Conservation (phyloP, 2,888 invertebrate species). For the Parnassius orleans region DNA sequence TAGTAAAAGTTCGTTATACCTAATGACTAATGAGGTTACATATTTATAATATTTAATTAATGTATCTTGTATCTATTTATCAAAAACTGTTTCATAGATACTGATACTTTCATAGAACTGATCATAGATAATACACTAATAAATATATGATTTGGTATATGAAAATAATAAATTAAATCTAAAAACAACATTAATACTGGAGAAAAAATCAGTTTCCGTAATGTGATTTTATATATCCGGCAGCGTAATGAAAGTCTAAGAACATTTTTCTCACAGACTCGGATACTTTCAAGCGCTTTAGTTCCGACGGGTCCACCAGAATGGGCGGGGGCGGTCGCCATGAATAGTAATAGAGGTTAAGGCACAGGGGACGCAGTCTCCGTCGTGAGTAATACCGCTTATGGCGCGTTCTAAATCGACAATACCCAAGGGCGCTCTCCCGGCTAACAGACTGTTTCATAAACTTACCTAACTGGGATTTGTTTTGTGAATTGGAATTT, state of each 20-base stretch:
- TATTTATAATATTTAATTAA: no score
- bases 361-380: slow-evolving; percentile 52
- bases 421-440: slow-evolving; percentile 60
- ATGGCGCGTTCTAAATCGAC: slow-evolving; percentile 79
- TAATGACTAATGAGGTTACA: no score
- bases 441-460: slow-evolving; percentile 63
- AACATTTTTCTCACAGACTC: slow-evolving; percentile 24
- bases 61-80: no score
- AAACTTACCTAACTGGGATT: slow-evolving; percentile 51
- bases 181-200: no score
- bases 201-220: neutral
- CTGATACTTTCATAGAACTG: no score
- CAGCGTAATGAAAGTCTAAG: slow-evolving; percentile 9
- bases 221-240: slow-evolving; percentile 2
- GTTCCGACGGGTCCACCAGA: slow-evolving; percentile 38
- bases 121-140: no score
- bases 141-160: neutral
- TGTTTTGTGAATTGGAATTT: slow-evolving; percentile 28
- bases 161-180: no score
- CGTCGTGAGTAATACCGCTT: slow-evolving; percentile 62
- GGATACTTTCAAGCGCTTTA: slow-evolving; percentile 27
- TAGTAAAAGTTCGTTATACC: no score
- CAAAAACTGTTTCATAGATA: no score
- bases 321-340: slow-evolving; percentile 56
- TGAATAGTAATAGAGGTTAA: slow-evolving; percentile 75